A percentile compares a stretch with the other conserved stretches of the same genome.
Evolutionary conservation across 37 sponge, comb jelly and placozoan genomes (phyloP).

Genomic region (Aplysina aerophoba): DNA sequence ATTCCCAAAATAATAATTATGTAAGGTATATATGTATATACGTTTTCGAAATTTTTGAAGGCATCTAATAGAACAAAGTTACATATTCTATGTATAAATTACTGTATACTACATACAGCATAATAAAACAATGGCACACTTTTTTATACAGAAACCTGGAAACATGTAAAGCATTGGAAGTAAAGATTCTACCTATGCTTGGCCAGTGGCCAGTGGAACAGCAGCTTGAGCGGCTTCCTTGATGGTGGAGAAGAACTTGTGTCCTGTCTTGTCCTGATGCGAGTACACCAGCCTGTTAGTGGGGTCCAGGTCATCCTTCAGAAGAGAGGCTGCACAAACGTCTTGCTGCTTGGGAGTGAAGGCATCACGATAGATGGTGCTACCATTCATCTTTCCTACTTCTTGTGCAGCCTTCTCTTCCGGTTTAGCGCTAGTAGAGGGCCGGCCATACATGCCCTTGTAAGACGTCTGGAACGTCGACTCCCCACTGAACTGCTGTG

Average conservation of each 20-base stretch:
- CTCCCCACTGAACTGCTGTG: slow-evolving; percentile 62
- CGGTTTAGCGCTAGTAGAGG: slow-evolving; percentile 54
- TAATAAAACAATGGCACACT: no score
- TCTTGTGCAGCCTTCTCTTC: neutral
- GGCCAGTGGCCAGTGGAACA: neutral
- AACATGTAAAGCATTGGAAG: no score
- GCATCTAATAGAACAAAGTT: no score
- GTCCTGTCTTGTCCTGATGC: slow-evolving; percentile 59
- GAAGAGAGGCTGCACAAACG: slow-evolving; percentile 41
- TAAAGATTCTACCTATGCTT: neutral
- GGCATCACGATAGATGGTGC: slow-evolving; percentile 52
- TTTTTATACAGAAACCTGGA: no score
- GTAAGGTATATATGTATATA: no score
- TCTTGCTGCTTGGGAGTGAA: slow-evolving; percentile 31
- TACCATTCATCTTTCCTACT: slow-evolving; percentile 32
- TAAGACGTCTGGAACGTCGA: slow-evolving; percentile 61
- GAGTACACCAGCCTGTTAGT: slow-evolving; percentile 34
- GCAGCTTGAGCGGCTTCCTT: slow-evolving; percentile 12
- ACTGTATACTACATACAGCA: no score
- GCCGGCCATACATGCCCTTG: slow-evolving; percentile 48
- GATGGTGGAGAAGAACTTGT: slow-evolving; percentile 47
- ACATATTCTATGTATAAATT: no score
- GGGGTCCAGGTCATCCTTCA: slow-evolving; percentile 20
- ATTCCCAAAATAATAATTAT: no score
- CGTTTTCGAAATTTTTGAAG: no score